These are phyloP conservation scores for Lepidocolaptes lacrymiger DNA, from an alignment of 2,797 vertebrate species.

Conservation along the genomic window DNA sequence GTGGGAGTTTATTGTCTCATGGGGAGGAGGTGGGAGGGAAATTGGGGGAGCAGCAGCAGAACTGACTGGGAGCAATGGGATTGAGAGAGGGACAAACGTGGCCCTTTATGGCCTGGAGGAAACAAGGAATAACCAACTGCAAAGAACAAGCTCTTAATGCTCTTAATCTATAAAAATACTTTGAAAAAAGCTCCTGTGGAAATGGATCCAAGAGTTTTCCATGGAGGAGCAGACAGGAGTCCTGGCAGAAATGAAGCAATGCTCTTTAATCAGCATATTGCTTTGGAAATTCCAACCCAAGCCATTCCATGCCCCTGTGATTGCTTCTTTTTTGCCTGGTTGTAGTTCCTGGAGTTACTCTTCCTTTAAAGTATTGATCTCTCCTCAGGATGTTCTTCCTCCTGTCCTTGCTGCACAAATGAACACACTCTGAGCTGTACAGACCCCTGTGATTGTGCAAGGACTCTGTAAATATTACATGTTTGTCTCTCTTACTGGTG, in stretches of 20 bases:
- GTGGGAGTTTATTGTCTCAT: neutral
- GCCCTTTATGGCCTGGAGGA: neutral
- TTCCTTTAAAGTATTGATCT: neutral
- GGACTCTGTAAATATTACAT: neutral
- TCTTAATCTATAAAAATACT: neutral
- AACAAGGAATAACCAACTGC: neutral
- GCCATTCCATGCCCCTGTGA: neutral
- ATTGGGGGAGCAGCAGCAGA: neutral
- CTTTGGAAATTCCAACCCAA: neutral
- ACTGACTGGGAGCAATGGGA: fast-evolving
- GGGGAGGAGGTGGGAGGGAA: neutral
- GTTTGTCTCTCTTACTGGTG: neutral
- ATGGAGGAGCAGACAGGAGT: neutral
- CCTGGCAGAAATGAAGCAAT: neutral
- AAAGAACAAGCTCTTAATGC: neutral
- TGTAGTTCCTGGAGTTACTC: neutral
- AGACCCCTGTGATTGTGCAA: neutral
- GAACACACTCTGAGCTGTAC: neutral
- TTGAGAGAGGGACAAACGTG: fast-evolving
- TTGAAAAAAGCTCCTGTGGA: neutral
- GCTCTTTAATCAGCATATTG: neutral
- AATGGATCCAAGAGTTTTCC: neutral
- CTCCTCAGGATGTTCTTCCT: neutral
- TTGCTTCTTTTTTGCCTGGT: neutral
- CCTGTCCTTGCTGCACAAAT: neutral